These are phyloP conservation scores for Tenthredo amoena DNA, from an alignment of 2,888 invertebrate genomes.

Conservation along the genomic window DNA sequence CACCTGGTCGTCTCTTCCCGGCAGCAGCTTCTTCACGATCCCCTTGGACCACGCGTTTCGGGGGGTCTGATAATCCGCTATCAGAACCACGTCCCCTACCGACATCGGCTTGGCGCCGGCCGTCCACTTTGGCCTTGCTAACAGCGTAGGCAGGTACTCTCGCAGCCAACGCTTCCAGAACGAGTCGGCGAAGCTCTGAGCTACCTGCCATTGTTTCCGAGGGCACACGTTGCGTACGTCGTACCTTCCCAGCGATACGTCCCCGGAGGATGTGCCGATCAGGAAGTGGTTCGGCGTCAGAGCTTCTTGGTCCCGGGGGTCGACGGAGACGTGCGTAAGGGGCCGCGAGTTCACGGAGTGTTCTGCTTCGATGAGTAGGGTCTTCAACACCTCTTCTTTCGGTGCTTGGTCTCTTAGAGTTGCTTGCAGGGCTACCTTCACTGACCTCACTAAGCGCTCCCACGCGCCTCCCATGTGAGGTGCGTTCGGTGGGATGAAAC, in stretches of 20 bases:
- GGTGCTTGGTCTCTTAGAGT: constrained; percentile 57
- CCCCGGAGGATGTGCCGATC: constrained; percentile 56
- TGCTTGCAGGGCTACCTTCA: constrained; percentile 56
- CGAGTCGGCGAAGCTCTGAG: constrained; percentile 45
- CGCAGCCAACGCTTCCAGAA: constrained; percentile 51
- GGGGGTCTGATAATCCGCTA: constrained; percentile 54
- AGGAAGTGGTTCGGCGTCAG: constrained; percentile 59
- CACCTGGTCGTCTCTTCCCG: constrained; percentile 38
- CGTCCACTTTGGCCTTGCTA: not conserved
- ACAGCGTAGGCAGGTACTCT: constrained; percentile 45
- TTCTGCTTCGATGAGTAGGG: constrained; percentile 57
- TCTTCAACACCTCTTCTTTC: constrained; percentile 59
- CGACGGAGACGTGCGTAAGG: constrained; percentile 63
- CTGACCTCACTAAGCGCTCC: constrained; percentile 61
- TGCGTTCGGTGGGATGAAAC: constrained; percentile 58
- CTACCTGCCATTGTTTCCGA: constrained; percentile 52
- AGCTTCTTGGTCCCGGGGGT: constrained; percentile 58
- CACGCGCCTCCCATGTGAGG: constrained; percentile 62
- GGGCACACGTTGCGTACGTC: constrained; percentile 10
- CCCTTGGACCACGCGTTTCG: constrained; percentile 58
- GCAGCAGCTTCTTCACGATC: constrained; percentile 36
- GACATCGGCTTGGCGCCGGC: not conserved
- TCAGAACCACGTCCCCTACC: constrained; percentile 57
- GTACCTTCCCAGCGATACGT: constrained; percentile 5
- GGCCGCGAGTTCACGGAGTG: constrained; percentile 62